Base-by-base conservation (phyloP, 2,888 invertebrate species). In the Platynereis dumerilii region DNA sequence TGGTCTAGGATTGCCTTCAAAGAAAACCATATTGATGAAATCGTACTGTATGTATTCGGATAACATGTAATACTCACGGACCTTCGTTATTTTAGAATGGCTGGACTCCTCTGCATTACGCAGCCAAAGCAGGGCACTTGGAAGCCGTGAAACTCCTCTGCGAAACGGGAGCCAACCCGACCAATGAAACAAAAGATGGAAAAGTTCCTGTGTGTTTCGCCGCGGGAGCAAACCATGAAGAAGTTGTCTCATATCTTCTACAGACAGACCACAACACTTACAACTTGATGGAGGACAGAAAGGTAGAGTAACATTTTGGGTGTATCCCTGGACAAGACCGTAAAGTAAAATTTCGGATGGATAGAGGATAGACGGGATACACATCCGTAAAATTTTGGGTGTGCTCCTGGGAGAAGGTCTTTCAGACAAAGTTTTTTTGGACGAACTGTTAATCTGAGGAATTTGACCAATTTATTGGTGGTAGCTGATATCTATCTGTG, bases 201-300 rank as follows among this genome's bases (percentile, higher is more conserved):
- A 95, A 96, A 81, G 94, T 95, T 15, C 95, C 99, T 1, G 92
- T 99, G 74, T 97, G 96, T 92, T 97, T 96, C 80, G 98, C 99
- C 17, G 97, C 98, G 28, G 93, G 96, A 20, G 94, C 96, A 86
- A 96, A 95, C 68, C 98, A 99, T 85, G 93, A 95, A 76, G 93
- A 94, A 76, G 97, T 98, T 15, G 87, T 99, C 63, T 93, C 94
- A 81, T 99, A 96, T 84, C 88, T 99, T 67, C 90, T 99, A 88
- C 93, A 94, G 78, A 96, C 96, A 84, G 98, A 99, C 80, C 98
- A 98, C 83, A 96, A 97, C 80, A 96, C 97, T 0, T 94, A 97
- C 81, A 91, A 91, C 5, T 87, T 99, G 15, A 97, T 99, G 96
- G 98, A 98, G 73, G 98, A 99, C 82, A 91, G 93, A 80, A 91